Evolutionary conservation across 2,113 vertebrate species (phyloP).

Genomic region (human): DNA sequence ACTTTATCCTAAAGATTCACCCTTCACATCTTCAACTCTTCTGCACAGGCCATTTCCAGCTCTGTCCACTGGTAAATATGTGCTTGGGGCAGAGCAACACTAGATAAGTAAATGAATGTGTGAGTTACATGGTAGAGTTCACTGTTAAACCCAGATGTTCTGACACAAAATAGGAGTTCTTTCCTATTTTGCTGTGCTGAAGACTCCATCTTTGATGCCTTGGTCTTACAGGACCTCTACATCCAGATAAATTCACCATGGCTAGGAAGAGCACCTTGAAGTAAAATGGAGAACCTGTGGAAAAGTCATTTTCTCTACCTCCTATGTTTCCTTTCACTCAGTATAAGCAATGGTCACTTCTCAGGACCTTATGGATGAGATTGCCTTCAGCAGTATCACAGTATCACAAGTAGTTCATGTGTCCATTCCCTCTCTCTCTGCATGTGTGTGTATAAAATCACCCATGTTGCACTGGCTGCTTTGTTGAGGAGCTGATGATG

Average conservation of each 20-base stretch:
- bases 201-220: background rate
- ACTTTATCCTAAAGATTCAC: background rate
- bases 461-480: background rate
- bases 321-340: background rate
- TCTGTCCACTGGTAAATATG: fast-evolving
- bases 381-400: background rate
- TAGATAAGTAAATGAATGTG: fast-evolving
- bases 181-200: background rate
- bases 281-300: background rate
- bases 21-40: background rate
- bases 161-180: background rate
- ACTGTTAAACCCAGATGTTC: background rate
- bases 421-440: background rate
- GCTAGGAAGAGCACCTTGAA: background rate
- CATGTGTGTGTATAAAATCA: background rate
- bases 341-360: background rate
- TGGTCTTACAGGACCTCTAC: background rate
- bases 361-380: background rate
- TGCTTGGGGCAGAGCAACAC: too few species aligned
- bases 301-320: background rate
- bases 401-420: too few species aligned
- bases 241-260: background rate
- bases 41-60: too few species aligned
- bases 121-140: fast-evolving
- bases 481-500: background rate